Evolutionary conservation across 2,113 vertebrate species (phyloP).

Genomic region (Salvelinus fontinalis): DNA sequence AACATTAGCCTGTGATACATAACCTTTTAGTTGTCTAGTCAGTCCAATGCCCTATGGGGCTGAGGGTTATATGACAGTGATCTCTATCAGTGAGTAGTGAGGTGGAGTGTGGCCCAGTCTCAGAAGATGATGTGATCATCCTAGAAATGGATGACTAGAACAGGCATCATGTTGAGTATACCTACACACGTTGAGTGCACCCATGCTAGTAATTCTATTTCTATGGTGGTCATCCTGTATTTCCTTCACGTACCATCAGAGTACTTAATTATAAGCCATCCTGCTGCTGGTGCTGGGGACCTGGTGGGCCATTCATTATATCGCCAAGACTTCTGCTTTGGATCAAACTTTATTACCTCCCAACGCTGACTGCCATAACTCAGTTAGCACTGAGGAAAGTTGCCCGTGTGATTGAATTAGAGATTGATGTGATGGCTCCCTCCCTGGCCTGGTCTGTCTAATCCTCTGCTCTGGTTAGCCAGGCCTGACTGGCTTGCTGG

Average conservation of each 20-base stretch:
- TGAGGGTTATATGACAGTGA: not conserved
- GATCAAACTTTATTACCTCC: constrained; percentile 46
- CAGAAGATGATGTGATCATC: not conserved
- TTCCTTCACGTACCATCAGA: constrained; percentile 28
- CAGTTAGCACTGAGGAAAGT: constrained; percentile 20
- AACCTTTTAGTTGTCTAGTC: not conserved
- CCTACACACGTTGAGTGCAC: too few relatives aligned
- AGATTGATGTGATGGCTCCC: constrained; percentile 20
- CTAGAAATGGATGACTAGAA: too few relatives aligned
- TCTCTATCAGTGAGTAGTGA: not conserved
- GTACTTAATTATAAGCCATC: constrained; percentile 45
- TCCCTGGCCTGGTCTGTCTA: not conserved
- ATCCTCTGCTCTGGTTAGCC: constrained; percentile 11
- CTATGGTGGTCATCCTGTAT: not conserved
- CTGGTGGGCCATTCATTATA: constrained; percentile 32
- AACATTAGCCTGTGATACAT: too few relatives aligned
- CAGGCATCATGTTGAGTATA: too few relatives aligned
- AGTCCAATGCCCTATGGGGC: not conserved
- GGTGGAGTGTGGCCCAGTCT: not conserved
- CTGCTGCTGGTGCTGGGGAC: constrained; percentile 10
- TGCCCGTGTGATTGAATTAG: constrained; percentile 26
- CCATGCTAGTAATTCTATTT: not conserved
- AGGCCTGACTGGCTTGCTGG: constrained; percentile 1
- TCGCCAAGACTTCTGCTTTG: constrained; percentile 35
- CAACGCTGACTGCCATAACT: constrained; percentile 31